Percentiles rank a stretch among this genome's conserved stretches.
Evolutionary conservation across 2,888 invertebrate species (phyloP).

Genomic region (Luperina testacea): DNA sequence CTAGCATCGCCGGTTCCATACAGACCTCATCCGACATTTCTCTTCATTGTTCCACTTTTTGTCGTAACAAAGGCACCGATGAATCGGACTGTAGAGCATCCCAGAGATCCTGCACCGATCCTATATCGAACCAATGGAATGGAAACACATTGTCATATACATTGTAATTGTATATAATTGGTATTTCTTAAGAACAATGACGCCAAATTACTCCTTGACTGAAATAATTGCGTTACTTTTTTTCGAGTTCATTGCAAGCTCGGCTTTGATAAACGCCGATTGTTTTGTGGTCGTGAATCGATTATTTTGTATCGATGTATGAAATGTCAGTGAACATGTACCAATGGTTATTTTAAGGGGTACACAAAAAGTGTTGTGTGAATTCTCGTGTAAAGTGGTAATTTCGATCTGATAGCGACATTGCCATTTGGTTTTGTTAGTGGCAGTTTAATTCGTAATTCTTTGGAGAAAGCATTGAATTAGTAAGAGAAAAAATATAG

Average conservation of each 20-base stretch:
- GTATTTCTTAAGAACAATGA: conserved; percentile 90
- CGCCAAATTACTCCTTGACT: conserved; percentile 87
- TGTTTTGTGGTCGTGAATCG: conserved; percentile 78
- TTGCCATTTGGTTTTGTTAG: conserved; percentile 40
- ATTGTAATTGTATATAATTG: conserved; percentile 90
- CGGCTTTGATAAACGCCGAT: conserved; percentile 85
- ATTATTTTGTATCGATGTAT: conserved; percentile 69
- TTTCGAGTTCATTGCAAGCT: conserved; percentile 70
- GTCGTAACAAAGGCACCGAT: conserved; percentile 69
- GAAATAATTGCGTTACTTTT: conserved; percentile 87
- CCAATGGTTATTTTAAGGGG: conserved; percentile 55
- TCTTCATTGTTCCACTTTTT: conserved; percentile 86
- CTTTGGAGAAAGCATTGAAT: conserved; percentile 36
- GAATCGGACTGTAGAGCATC: conserved; percentile 77
- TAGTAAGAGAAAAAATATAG: conserved; percentile 34
- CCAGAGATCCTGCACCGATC: conserved; percentile 83
- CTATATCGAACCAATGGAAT: conserved; percentile 86
- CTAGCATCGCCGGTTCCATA: conserved; percentile 67
- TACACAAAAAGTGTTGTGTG: conserved; percentile 55
- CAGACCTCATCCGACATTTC: conserved; percentile 69
- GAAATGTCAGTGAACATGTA: conserved; percentile 63
- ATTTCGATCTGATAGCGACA: conserved; percentile 59
- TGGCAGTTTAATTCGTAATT: conserved; percentile 34
- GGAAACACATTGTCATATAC: conserved; percentile 88
- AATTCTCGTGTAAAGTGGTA: conserved; percentile 64